These are phyloP conservation scores for Thalassarche chlororhynchos DNA, from an alignment of 2,113 vertebrate species.

Conservation along the genomic window DNA sequence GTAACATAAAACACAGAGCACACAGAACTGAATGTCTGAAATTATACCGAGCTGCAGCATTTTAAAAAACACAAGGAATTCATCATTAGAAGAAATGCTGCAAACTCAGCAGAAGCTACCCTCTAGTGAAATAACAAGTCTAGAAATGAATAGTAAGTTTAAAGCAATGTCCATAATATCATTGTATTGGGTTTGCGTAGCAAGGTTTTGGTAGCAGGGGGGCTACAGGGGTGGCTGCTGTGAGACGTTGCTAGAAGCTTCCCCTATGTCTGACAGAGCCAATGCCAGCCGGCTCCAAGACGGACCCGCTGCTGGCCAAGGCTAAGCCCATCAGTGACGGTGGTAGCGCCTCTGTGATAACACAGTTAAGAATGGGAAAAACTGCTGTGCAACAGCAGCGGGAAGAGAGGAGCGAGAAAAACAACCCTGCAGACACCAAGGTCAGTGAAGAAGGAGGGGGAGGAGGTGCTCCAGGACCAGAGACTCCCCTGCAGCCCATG, in stretches of 20 bases:
- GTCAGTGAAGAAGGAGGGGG: neutral
- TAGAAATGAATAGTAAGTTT: neutral
- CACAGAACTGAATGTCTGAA: neutral
- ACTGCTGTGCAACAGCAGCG: neutral
- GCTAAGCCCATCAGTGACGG: rapidly evolving
- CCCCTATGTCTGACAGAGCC: neutral
- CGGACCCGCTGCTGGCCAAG: rapidly evolving
- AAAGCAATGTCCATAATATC: neutral
- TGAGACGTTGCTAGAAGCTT: neutral
- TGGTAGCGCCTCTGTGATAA: neutral
- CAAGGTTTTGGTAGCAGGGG: neutral
- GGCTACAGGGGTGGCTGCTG: neutral
- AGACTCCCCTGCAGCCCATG: neutral
- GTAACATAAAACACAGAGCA: neutral
- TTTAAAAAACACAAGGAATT: neutral
- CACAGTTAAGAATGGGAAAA: neutral
- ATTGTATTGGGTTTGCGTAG: neutral
- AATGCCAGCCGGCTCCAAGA: neutral
- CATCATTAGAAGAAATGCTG: neutral
- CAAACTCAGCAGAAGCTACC: neutral
- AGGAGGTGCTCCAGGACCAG: neutral
- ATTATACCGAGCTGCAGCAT: neutral
- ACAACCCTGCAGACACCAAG: neutral
- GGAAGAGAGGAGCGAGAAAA: neutral
- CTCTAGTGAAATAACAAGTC: neutral